phyloP scores from a whole-genome alignment of 1,140 invertebrate genomes.

The Sarcophaga bullata region DNA sequence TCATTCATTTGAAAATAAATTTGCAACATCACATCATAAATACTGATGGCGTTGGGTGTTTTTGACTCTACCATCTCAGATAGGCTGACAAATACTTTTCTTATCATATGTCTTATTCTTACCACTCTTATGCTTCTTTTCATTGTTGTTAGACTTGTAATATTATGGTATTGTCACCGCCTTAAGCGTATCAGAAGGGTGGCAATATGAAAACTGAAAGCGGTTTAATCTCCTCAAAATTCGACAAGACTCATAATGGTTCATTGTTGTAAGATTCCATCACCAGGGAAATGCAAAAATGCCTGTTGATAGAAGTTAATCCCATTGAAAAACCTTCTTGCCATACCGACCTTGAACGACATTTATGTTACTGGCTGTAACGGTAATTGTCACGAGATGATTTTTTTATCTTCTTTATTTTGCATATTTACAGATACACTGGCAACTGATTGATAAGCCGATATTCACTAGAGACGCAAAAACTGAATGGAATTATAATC shows the following conservation, averaged over 20 bases:
- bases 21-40: no score
- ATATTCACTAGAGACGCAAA: no score
- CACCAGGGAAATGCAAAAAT: slow-evolving; percentile 80
- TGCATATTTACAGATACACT: no score
- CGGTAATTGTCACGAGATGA: slow-evolving; percentile 80
- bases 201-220: slow-evolving; percentile 63
- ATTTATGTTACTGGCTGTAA: slow-evolving; percentile 67
- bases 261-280: slow-evolving; percentile 71
- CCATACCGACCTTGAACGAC: slow-evolving; percentile 74
- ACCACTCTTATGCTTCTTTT: slow-evolving; percentile 71
- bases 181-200: slow-evolving; percentile 68
- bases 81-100: slow-evolving; percentile 64
- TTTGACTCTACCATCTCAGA: slow-evolving; percentile 56
- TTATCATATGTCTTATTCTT: slow-evolving; percentile 68
- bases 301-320: slow-evolving; percentile 82
- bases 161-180: slow-evolving; percentile 74
- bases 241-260: slow-evolving; percentile 71
- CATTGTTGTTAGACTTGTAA: slow-evolving; percentile 72
- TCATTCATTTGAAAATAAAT: no score
- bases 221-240: slow-evolving; percentile 60
- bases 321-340: slow-evolving; percentile 82
- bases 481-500: no score
- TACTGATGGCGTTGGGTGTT: slow-evolving; percentile 46
- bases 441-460: no score
- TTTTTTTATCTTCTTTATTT: no score